Percentiles rank a stretch among this genome's conserved stretches.
phyloP scores from a whole-genome alignment of 1,140 invertebrate species.

The Bombus vancouverensis region DNA sequence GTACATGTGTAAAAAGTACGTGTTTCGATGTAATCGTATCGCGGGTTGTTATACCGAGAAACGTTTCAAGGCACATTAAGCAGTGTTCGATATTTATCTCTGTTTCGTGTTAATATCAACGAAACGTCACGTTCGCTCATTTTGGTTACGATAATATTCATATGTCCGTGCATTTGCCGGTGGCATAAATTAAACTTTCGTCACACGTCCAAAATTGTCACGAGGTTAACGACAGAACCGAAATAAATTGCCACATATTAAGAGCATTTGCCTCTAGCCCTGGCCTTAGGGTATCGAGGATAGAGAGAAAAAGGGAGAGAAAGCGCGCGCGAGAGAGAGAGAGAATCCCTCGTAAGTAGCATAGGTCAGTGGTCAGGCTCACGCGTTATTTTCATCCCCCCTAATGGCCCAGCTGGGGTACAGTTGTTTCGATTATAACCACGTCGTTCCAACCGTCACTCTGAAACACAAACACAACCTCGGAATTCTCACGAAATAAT shows the following conservation, averaged over 20 bases:
- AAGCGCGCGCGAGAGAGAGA: neutral
- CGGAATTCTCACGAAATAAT: neutral
- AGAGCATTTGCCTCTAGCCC: constrained; percentile 2
- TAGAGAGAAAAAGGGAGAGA: constrained; percentile 2
- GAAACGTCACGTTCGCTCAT: neutral
- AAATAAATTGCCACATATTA: constrained; percentile 24
- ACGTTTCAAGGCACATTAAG: constrained; percentile 6
- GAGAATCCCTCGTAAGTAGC: constrained; percentile 29
- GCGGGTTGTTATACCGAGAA: neutral
- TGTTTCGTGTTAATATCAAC: neutral
- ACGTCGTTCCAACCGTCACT: neutral
- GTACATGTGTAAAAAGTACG: neutral
- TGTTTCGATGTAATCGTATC: neutral
- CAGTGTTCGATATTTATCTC: neutral
- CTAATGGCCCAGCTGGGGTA: neutral
- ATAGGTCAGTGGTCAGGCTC: constrained; percentile 40
- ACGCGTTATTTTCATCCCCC: constrained; percentile 10
- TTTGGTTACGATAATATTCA: neutral
- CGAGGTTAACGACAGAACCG: constrained; percentile 17
- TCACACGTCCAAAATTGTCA: neutral
- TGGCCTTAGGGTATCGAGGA: neutral
- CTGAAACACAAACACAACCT: neutral
- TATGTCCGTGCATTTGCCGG: neutral
- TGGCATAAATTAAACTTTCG: neutral
- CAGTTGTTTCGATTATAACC: constrained; percentile 21